Evolutionary conservation across 2,797 vertebrate genomes (phyloP), one percentile per base, ranked within the genome.

Genomic region (Falco naumanni): DNA sequence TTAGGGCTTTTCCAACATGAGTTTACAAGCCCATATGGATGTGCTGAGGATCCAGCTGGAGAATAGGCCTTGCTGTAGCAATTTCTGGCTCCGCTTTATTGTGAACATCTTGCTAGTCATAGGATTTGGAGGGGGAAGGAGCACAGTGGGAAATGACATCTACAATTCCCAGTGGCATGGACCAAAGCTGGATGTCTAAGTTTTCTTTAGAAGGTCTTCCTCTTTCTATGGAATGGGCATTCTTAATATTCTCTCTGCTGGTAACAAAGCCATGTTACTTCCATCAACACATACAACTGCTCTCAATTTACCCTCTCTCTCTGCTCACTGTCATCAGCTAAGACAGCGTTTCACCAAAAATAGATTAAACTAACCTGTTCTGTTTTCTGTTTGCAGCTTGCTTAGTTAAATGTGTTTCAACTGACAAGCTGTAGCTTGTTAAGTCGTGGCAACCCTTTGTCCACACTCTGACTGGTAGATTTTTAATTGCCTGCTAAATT

Each of bases 1-100:
- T 97, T 96, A 96, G 93, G 88, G 96, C 51, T 96, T 95, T 97
- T 90, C 97, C 94, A 95, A 65, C 85, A 66, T 96, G 92, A 97
- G 81, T 97, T 97, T 98, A 97, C 95, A 97, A 97, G 96, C 89
- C 93, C 88, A 77, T 89, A 80, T 56, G 96, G 89, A 69, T 93
- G 68, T 91, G 93, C 89, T 77, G 90, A 95, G 95, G 75, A 93
- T 95, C 91, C 92, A 87, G 33, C 92, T 95, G 56, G n/a, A 97
- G 93, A 85, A 93, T 60, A 76, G 51, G 94, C 70, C 92, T 94
- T 94, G 86, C 66, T 6, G 4, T 87, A 95, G 90, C 89, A 94
- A 96, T 92, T 96, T 93, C 92, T 94, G 76, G 87, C 85, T 96
- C 71, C 20, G 76, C 72, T 95, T 87, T 7, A 77, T 87, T 95